A percentile compares a stretch with the other conserved stretches of the same genome.
Conservation (phyloP, 53 echinoderm and acorn worm genomes). For the Luidia sarsii region DNA sequence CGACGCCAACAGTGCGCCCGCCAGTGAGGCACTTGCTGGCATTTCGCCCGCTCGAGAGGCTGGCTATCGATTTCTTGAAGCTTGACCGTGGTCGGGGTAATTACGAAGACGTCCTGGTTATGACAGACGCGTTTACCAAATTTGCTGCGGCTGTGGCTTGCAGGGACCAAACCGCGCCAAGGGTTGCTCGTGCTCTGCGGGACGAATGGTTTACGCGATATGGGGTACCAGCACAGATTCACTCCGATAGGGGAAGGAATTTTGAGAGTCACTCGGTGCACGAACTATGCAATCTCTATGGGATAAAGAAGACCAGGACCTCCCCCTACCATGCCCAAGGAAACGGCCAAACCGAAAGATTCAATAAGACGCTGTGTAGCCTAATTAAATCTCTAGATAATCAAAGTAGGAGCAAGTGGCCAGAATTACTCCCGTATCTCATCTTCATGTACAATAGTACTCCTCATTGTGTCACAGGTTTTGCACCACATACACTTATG, state of each 20-base stretch:
- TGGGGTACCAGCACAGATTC: conserved; percentile 49
- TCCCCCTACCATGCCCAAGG: conserved; percentile 22
- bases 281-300: conserved; percentile 44
- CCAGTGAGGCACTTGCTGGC: conserved; percentile 26
- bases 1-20: conserved; percentile 10
- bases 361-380: conserved; percentile 23
- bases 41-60: conserved; percentile 15
- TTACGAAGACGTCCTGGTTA: conserved; percentile 26
- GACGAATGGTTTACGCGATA: conserved; percentile 50
- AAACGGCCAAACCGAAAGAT: conserved; percentile 16
- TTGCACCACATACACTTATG: conserved; percentile 20
- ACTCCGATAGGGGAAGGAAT: conserved; percentile 53
- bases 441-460: conserved; percentile 47
- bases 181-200: conserved; percentile 12
- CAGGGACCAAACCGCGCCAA: conserved; percentile 14
- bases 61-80: conserved; percentile 31
- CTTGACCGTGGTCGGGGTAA: conserved; percentile 15
- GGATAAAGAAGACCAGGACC: conserved; percentile 38
- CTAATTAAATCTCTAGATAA: conserved; percentile 20
- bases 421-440: conserved; percentile 22
- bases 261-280: conserved; percentile 55
- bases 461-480: conserved; percentile 20
- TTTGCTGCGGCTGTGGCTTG: conserved; percentile 28
- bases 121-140: conserved; percentile 24
- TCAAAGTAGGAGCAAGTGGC: conserved; percentile 19